A percentile compares a stretch with the other conserved stretches of the same genome.
phyloP scores from a whole-genome alignment of 2,888 invertebrate genomes.

The Encarsia formosa region DNA sequence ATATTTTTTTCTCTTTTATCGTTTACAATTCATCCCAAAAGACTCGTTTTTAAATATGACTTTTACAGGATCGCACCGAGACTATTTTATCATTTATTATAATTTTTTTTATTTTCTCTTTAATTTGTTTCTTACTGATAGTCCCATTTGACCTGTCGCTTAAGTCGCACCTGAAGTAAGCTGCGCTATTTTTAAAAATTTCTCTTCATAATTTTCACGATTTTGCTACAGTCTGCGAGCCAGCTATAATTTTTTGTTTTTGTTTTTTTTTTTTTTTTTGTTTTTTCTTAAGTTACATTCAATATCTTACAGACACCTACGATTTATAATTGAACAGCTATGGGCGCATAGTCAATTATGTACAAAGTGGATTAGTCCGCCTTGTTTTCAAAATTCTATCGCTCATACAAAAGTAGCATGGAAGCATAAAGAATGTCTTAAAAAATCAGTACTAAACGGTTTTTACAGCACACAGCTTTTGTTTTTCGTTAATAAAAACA shows the following conservation, averaged over 20 bases:
- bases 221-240: slow-evolving; percentile 13
- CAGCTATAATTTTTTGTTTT: background rate
- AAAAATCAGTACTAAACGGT: slow-evolving; percentile 28
- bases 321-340: slow-evolving; percentile 34
- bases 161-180: too few species aligned
- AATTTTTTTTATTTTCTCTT: too few species aligned
- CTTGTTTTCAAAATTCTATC: slow-evolving; percentile 28
- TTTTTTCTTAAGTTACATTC: slow-evolving; percentile 23
- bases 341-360: slow-evolving; percentile 38
- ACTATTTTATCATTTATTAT: slow-evolving; percentile 5
- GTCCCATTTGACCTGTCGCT: background rate
- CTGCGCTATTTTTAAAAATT: slow-evolving; percentile 8
- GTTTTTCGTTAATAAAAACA: slow-evolving; percentile 9
- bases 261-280: slow-evolving; percentile 3
- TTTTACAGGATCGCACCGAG: slow-evolving; percentile 17
- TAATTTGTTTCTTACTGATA: background rate
- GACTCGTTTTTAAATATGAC: slow-evolving; percentile 12
- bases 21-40: background rate
- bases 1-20: background rate
- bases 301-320: slow-evolving; percentile 30
- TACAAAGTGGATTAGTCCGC: slow-evolving; percentile 40
- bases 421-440: slow-evolving; percentile 32
- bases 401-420: slow-evolving; percentile 32
- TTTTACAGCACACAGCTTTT: slow-evolving; percentile 4
- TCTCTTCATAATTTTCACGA: slow-evolving; percentile 1